Evolutionary conservation across 2,113 vertebrate genomes (phyloP).

Genomic region (Tringa solitaria): DNA sequence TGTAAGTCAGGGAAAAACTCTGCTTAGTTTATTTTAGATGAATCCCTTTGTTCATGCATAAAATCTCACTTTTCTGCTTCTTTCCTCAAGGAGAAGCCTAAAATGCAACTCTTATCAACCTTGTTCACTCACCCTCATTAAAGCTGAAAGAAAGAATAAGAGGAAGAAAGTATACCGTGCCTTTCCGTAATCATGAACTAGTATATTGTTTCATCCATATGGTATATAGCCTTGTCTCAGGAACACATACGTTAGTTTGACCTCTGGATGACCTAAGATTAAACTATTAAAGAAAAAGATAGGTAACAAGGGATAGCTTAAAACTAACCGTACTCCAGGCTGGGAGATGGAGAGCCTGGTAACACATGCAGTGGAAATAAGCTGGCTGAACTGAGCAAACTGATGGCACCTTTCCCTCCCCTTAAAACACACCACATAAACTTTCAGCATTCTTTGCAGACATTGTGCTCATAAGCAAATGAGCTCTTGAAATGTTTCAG

Average conservation of each 20-base stretch:
- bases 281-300: not conserved
- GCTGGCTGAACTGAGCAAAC: not conserved
- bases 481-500: not conserved
- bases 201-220: not conserved
- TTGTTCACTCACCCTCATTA: not conserved
- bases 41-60: not conserved
- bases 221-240: not conserved
- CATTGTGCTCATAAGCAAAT: accelerated
- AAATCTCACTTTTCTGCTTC: not conserved
- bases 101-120: not conserved
- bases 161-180: not conserved
- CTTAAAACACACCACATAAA: not conserved
- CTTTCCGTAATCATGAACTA: not conserved
- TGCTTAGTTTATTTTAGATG: not conserved
- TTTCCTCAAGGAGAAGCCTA: not conserved
- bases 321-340: not conserved
- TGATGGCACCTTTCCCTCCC: not conserved
- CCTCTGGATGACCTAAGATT: not conserved
- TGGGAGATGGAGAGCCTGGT: not conserved
- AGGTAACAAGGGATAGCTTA: not conserved
- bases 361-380: not conserved
- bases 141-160: not conserved
- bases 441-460: not conserved
- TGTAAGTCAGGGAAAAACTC: not conserved
- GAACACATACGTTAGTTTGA: not conserved